Evolutionary conservation across 2,113 vertebrate species (phyloP), one percentile per base, ranked within the genome.

Genomic region (Brachypodius melanocephalos): DNA sequence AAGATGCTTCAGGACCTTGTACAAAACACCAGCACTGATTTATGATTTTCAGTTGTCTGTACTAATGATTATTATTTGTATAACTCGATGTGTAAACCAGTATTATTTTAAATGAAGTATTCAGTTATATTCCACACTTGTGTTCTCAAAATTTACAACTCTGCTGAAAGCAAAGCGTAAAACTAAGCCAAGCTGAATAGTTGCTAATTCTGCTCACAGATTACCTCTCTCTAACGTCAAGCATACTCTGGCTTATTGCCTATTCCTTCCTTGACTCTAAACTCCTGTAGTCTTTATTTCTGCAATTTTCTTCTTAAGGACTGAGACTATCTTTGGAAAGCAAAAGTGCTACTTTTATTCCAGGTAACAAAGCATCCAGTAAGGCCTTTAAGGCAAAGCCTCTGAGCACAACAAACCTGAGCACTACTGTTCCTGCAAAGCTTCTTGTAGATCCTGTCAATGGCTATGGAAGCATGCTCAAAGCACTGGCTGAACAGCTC

Each of bases 361-460:
- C 11, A 57, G 28, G 8, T 38, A 85, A 31, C 19, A 49, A 71
- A 88, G 20, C 32, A 59, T 32, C 19, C 25, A 68, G 31, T 6
- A 6, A 54, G 28, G 43, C 49, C 40, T 95, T 38, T 7, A 17
- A 38, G 61, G 12, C 62, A 21, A 52, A 49, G 34, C 13, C 68
- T 9, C 12, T 40, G 29, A 67, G 51, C 77, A 36, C 5, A 21
- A 97, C 98, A 82, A 84, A 99, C 99, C 98, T 99, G 99, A 84
- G 99, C 99, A 26, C 99, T 99, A 80, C 15, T 88, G 98, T 99
- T 99, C 80, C 98, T 98, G 98, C 99, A 99, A 25, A 99, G 98
- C 83, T 97, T 97, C 97, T 99, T 99, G 97, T 99, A 99, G 97
- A 99, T 99, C 63, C 98, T 97, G 95, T 99, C 99, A 54, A 99